These are phyloP conservation scores for Ceratotherium simum DNA, from an alignment of 2,113 vertebrate genomes.

Conservation along the genomic window DNA sequence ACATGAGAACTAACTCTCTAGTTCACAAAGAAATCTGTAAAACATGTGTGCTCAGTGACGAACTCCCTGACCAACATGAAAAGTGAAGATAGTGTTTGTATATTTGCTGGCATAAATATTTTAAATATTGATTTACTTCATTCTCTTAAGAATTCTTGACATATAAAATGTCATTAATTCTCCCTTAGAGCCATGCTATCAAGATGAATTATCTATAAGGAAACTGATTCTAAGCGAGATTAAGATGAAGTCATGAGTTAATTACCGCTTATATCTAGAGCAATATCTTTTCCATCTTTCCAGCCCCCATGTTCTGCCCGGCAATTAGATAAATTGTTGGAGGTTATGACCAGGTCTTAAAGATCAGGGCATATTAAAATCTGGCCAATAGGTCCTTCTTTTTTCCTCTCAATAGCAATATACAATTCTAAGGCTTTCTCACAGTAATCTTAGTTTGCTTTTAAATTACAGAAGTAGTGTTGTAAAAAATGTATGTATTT, in stretches of 20 bases:
- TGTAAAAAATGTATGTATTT: not conserved
- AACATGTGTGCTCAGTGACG: not conserved
- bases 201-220: conserved; percentile 44
- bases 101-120: not conserved
- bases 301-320: not conserved
- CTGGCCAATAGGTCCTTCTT: accelerated
- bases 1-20: not conserved
- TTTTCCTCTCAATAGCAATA: not conserved
- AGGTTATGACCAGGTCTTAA: not conserved
- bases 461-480: not conserved
- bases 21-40: not conserved
- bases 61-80: not conserved
- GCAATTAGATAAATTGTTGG: not conserved
- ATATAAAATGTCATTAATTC: not conserved
- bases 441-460: not conserved
- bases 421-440: not conserved
- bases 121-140: conserved; percentile 12
- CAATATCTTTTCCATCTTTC: conserved; percentile 1
- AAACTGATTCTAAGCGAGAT: conserved; percentile 13
- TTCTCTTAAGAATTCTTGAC: conserved; percentile 10
- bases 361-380: not conserved
- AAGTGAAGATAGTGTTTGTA: not conserved
- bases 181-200: not conserved
- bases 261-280: not conserved
- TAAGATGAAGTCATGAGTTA: conserved; percentile 38